phyloP scores from a whole-genome alignment of 2,113 vertebrate species.

The Lichenostomus cassidix region DNA sequence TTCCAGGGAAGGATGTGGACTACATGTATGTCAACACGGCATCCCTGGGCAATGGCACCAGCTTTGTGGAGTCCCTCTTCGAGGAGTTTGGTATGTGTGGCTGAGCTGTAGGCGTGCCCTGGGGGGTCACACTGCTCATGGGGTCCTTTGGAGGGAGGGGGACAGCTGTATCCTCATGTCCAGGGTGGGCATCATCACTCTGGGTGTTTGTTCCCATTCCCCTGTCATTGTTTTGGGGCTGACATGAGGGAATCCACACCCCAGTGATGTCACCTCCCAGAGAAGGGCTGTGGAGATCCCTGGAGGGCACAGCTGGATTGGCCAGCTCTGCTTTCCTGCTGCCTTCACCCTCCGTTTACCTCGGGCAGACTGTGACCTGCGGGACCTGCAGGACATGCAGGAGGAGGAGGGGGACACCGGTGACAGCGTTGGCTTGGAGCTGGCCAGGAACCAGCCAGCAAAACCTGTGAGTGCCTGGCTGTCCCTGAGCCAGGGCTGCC shows the following conservation, averaged over 20 bases:
- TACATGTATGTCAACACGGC: conserved; percentile 93
- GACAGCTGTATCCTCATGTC: background rate
- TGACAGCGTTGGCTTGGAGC: conserved; percentile 60
- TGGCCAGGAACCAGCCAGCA: conserved; percentile 4
- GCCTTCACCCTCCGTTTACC: background rate
- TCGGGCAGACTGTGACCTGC: conserved; percentile 87
- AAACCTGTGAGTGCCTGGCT: conserved; percentile 59
- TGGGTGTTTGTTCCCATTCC: background rate
- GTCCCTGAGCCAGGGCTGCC: too few species aligned
- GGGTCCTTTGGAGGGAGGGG: background rate
- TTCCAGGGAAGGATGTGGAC: conserved; percentile 83
- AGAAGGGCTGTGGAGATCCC: background rate
- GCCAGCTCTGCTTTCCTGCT: background rate
- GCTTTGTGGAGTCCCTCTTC: conserved; percentile 97
- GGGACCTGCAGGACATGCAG: conserved; percentile 86
- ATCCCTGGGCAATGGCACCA: conserved; percentile 91
- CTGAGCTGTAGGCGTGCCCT: rapidly evolving
- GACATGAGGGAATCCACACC: rapidly evolving
- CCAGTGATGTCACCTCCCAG: background rate
- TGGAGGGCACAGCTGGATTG: background rate
- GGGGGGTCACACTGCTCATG: background rate
- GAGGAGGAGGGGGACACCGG: conserved; percentile 82
- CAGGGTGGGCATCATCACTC: background rate
- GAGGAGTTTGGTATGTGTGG: conserved; percentile 87
- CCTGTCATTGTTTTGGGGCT: background rate